Base-by-base conservation (phyloP, 2,888 invertebrate species). In the Campoplex nolae region DNA sequence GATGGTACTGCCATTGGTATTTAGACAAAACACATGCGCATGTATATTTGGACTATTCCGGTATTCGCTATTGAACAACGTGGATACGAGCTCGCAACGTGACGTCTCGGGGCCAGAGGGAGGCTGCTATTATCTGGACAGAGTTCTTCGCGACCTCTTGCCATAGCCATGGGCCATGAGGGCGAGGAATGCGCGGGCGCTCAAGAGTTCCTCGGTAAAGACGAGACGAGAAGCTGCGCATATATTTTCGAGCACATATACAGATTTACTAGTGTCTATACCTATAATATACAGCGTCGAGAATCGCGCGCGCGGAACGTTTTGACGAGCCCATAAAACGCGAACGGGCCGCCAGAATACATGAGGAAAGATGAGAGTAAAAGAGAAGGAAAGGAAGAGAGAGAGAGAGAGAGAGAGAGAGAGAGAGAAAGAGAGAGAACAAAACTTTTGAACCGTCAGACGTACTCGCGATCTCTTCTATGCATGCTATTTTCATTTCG, bases 281-380 rank as follows among this genome's bases (percentile, higher is more conserved):
- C 54, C 67, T 35, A 48, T 83, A 83, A 86, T 86, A 86, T 86
- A 92, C 93, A 92, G 92, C 91, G 89, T 76, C 80, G 87, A 90
- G 92, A 92, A 92, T 92, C 91, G 91, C 86, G 86, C 83, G 83
- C 83, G 80, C 92, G 90, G 90, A 92, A 90, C 92, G 90, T 92
- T 93, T 93, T 93, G 91, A 93, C 92, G 92, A 92, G 91, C 92
- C 91, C 92, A 92, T 93, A 93, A 93, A 93, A 93, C 91, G 86
- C 91, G 89, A 91, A 90, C 90, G 90, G 91, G 90, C 90, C 90
- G 90, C 90, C 90, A 88, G 79, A 73, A 70, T 83, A 83, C 54
- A 48, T 65, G 73, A 13, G 18, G 28, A 42, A 74, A 4, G 56
- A 68, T 73, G 65, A 45, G 32, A 54, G 45, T 13, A 75, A 62